phyloP scores from a whole-genome alignment of 2,888 invertebrate genomes.

The Stratiomys singularior region DNA sequence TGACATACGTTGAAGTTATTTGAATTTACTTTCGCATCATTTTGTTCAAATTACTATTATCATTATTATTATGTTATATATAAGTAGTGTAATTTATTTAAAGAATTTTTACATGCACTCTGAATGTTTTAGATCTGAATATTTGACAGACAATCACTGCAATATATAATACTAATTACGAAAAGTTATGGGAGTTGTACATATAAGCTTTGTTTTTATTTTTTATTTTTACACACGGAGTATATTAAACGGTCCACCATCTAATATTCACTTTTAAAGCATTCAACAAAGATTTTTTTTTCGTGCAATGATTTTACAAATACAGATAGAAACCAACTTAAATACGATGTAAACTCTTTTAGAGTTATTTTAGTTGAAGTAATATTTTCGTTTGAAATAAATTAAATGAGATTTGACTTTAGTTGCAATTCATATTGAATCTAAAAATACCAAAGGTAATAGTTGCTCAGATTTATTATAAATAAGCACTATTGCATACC shows the following conservation, averaged over 20 bases:
- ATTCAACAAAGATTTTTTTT: slow-evolving; percentile 13
- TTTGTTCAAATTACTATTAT: slow-evolving; percentile 13
- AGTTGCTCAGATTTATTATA: slow-evolving; percentile 46
- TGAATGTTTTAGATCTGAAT: slow-evolving; percentile 28
- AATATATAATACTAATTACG: not conserved
- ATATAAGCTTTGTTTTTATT: not conserved
- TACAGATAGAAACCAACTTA: slow-evolving; percentile 2
- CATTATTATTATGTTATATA: not conserved
- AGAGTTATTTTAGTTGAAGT: slow-evolving; percentile 39
- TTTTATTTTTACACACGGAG: not conserved
- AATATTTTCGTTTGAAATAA: slow-evolving; percentile 23
- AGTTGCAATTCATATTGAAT: slow-evolving; percentile 51
- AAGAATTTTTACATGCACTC: slow-evolving; percentile 1
- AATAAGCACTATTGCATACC: slow-evolving; percentile 16
- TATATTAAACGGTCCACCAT: not conserved
- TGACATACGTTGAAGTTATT: not conserved
- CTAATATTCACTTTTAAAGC: not conserved
- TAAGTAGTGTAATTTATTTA: slow-evolving; percentile 26
- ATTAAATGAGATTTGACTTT: slow-evolving; percentile 29
- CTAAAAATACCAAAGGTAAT: slow-evolving; percentile 47
- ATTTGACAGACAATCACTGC: slow-evolving; percentile 35
- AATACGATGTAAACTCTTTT: slow-evolving; percentile 29
- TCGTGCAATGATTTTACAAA: slow-evolving; percentile 41
- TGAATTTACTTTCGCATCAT: slow-evolving; percentile 1
- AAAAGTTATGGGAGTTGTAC: not conserved